phyloP scores from a whole-genome alignment of 1,140 invertebrate species.

The Gryon sp. region DNA sequence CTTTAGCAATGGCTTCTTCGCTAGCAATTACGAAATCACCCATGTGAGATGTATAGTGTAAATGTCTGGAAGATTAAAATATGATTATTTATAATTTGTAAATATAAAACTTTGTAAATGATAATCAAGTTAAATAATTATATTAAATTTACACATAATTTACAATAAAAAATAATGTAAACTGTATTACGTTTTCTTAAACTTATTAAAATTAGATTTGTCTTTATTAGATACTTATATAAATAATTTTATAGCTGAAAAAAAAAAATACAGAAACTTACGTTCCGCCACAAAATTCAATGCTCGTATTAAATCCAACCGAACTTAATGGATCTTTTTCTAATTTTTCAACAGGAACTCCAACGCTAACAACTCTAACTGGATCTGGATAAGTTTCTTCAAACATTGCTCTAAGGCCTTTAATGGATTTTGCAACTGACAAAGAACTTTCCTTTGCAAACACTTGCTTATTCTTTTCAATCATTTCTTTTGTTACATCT shows the following conservation, averaged over 20 bases:
- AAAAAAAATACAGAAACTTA: no score
- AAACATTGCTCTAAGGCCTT: constrained; percentile 98
- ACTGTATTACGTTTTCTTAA: no score
- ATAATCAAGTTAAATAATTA: neutral
- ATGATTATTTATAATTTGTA: no score
- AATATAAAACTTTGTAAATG: neutral
- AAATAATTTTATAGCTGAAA: no score
- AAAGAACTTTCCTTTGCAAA: constrained; percentile 94
- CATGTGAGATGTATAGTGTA: constrained; percentile 93
- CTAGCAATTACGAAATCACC: constrained; percentile 96
- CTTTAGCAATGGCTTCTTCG: constrained; percentile 99
- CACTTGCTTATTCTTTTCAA: constrained; percentile 89
- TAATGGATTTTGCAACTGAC: constrained; percentile 92
- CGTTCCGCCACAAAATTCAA: constrained; percentile 99
- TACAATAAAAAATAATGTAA: no score
- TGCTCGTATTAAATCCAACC: constrained; percentile 90
- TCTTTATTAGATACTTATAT: no score
- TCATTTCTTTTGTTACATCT: constrained; percentile 87
- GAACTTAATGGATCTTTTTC: constrained; percentile 90
- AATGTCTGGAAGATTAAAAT: constrained; percentile 85
- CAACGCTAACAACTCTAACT: constrained; percentile 97
- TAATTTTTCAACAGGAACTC: constrained; percentile 94
- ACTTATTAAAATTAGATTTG: no score
- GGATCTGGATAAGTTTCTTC: constrained; percentile 99
- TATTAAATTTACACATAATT: no score